Conservation (phyloP, 2,797 vertebrate genomes). For the Arctocebus calabarensis region DNA sequence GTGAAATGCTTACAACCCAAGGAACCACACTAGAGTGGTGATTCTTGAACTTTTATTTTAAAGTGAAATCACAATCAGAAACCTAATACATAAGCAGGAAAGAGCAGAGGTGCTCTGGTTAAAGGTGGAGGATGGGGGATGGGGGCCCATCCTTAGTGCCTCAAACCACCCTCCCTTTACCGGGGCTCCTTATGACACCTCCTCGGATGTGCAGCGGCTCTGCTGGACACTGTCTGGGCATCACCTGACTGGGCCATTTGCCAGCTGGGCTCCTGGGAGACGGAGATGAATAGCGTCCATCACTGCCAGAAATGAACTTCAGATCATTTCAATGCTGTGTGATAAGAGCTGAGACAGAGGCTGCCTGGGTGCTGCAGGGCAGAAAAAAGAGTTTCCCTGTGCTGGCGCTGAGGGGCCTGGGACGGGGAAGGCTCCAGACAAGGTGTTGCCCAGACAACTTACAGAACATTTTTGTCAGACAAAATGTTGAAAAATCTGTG, state of each 20-base stretch:
- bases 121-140: neutral
- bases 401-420: neutral
- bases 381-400: neutral
- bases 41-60: neutral
- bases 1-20: neutral
- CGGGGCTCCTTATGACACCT: fast-evolving
- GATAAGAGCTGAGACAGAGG: neutral
- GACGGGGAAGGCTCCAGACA: neutral
- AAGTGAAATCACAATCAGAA: neutral
- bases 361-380: fast-evolving
- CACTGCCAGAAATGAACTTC: neutral
- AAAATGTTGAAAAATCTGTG: neutral
- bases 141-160: too few relatives aligned
- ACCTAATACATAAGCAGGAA: neutral
- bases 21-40: neutral
- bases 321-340: neutral
- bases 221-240: neutral
- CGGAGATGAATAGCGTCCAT: neutral
- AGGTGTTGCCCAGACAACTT: neutral
- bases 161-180: neutral
- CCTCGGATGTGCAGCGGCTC: neutral
- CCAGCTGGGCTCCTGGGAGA: neutral
- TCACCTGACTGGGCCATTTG: neutral
- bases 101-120: neutral
- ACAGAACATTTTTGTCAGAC: neutral